Evolutionary conservation across 1,140 invertebrate species (phyloP), one percentile per base, ranked within the genome.

Genomic region (Drosophila equinoxialis): DNA sequence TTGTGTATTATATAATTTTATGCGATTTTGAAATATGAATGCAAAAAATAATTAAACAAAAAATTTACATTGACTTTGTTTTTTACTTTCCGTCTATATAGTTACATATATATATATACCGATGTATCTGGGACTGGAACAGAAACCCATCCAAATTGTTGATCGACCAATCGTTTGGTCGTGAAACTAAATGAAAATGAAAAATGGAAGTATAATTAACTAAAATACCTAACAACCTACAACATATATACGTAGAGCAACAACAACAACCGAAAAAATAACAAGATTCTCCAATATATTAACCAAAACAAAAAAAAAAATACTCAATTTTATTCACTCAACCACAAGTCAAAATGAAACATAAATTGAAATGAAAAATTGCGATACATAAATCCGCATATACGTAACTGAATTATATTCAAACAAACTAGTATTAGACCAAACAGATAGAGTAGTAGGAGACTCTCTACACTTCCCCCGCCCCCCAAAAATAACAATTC

Each of bases 1-100:
- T 87, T 87, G 84, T 87, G 85, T 87, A 87, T 84, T 84, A 89
- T 89, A 87, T 87, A 74, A 87, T 90, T 83, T 89, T 80, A 83
- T 83, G 84, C 83, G 83, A 87, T 89, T 87, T 87, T 63, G 39
- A 82, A 89, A 89, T 51, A 51, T 84, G 83, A 84, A 87, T 78
- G 67, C 65, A 74, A 87, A 81, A 79, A 76, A 81, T 62, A 58
- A 74, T 70, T 74, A 89, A 72, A 84, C 80, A 67, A 61, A 39
- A 39, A 5, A 39, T 39, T 39, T 2, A 39, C 37, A 13, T 4
- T 39, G 10, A 37, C 11, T 37, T 37, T 37, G 35, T 37, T 30
- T 77, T 87, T 85, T 60, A 74, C 45, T 66, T 41, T 51, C 14
- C 37, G 37, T 39, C 58, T 37, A 51, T 17, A 17, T 45, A 17